These are phyloP conservation scores for Onychostruthus taczanowskii DNA, from an alignment of 2,113 vertebrate genomes.

Conservation along the genomic window DNA sequence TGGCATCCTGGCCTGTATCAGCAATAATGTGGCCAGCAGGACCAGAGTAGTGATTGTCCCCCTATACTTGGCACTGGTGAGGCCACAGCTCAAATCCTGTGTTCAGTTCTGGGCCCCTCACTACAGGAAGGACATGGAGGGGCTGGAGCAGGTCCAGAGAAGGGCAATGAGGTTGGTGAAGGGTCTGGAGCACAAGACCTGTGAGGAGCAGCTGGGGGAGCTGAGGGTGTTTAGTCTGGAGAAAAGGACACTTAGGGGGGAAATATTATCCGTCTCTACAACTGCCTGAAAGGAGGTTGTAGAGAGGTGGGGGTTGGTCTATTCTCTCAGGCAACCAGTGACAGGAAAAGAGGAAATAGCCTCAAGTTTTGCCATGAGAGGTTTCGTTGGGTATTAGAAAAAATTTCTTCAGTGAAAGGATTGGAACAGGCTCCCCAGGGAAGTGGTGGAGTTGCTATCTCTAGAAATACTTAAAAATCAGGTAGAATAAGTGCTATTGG, in stretches of 20 bases:
- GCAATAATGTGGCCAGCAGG: neutral
- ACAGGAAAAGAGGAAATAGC: neutral
- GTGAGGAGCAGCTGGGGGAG: neutral
- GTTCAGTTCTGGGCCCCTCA: neutral
- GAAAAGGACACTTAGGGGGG: neutral
- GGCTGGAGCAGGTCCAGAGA: neutral
- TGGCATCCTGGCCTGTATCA: neutral
- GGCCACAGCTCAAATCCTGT: neutral
- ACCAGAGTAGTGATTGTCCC: neutral
- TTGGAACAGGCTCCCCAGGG: neutral
- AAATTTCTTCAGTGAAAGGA: neutral
- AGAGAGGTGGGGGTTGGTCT: neutral
- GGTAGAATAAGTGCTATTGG: neutral
- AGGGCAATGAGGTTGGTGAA: neutral
- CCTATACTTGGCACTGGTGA: fast-evolving
- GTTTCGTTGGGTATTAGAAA: neutral
- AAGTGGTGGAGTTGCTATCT: neutral
- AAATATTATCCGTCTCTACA: neutral
- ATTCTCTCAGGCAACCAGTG: neutral
- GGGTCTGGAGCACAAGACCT: neutral
- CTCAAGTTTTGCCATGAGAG: neutral
- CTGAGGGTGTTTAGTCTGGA: neutral
- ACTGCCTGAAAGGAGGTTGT: neutral
- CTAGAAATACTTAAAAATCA: neutral
- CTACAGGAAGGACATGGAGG: neutral